Evolutionary conservation across 2,888 invertebrate genomes (phyloP).

Genomic region (Caradrina clavipalpis): DNA sequence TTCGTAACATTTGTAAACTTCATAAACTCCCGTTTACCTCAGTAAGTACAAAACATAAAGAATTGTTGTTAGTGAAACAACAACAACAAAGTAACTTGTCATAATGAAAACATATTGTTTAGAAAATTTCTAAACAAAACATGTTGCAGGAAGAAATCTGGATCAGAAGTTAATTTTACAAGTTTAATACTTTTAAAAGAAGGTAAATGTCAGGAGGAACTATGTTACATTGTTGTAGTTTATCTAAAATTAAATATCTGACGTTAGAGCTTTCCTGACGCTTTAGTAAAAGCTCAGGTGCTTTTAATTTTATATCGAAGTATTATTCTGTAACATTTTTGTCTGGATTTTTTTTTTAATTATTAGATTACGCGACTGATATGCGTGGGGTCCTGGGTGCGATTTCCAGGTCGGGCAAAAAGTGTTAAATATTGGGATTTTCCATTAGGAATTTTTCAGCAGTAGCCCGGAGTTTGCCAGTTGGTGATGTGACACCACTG

Average conservation of each 20-base stretch:
- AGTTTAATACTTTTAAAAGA: constrained; percentile 47
- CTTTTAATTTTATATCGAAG: constrained; percentile 27
- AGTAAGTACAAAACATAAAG: neutral
- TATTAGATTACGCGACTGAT: no score
- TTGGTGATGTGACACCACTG: no score
- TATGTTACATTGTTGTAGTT: constrained; percentile 25
- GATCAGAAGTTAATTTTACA: constrained; percentile 58
- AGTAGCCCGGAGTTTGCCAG: no score
- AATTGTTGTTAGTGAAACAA: constrained; percentile 15
- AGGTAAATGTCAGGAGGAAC: constrained; percentile 43
- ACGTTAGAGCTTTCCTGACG: constrained; percentile 10
- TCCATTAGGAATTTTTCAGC: no score
- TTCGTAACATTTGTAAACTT: neutral
- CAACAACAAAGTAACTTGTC: constrained; percentile 21
- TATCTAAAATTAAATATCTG: constrained; percentile 41
- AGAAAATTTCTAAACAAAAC: constrained; percentile 37
- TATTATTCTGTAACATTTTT: neutral
- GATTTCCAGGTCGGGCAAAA: no score
- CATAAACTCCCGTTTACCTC: neutral
- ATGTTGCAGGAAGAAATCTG: constrained; percentile 22
- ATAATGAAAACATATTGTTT: constrained; percentile 52
- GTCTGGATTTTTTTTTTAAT: neutral
- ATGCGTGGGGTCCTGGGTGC: no score
- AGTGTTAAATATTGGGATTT: no score
- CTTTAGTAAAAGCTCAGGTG: constrained; percentile 3